Conservation (phyloP, 2,113 vertebrate genomes). For the Acanthisitta chloris region DNA sequence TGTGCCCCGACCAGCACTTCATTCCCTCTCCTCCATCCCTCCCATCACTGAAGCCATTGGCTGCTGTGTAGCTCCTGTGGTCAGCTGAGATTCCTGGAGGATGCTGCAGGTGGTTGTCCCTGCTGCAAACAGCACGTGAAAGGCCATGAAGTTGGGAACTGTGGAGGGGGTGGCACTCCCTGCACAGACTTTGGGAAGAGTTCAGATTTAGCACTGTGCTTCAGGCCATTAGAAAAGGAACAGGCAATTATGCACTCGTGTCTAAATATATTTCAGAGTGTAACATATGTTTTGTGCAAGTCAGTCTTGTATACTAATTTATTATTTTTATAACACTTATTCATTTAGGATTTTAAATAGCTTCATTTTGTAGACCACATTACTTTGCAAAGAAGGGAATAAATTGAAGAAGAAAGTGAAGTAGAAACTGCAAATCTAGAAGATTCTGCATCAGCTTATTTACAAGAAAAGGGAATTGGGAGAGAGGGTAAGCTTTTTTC, state of each 20-base stretch:
- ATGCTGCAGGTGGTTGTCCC: neutral
- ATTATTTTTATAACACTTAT: slow-evolving; percentile 61
- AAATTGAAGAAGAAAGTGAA: slow-evolving; percentile 36
- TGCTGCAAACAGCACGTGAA: neutral
- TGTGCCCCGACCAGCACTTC: neutral
- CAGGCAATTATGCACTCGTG: neutral
- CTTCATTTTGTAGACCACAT: slow-evolving; percentile 2
- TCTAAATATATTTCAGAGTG: slow-evolving; percentile 35
- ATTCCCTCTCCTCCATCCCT: neutral
- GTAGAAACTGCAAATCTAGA: slow-evolving; percentile 22
- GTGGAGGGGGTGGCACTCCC: rapidly evolving
- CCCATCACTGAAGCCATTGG: rapidly evolving
- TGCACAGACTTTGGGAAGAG: neutral
- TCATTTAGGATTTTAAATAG: slow-evolving; percentile 60
- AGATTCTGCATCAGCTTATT: slow-evolving; percentile 29
- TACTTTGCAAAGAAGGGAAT: slow-evolving; percentile 6
- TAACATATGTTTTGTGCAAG: slow-evolving; percentile 54
- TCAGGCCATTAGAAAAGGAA: slow-evolving; percentile 51
- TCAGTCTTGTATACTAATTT: slow-evolving; percentile 46
- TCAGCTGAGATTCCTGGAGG: neutral
- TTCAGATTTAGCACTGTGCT: slow-evolving; percentile 17
- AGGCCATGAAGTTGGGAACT: neutral
- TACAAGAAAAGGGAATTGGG: slow-evolving; percentile 41
- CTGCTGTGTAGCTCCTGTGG: neutral
- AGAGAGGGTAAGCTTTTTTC: slow-evolving; percentile 20